phyloP scores from a whole-genome alignment of 2,797 vertebrate genomes.

The Sebastes iracundus region DNA sequence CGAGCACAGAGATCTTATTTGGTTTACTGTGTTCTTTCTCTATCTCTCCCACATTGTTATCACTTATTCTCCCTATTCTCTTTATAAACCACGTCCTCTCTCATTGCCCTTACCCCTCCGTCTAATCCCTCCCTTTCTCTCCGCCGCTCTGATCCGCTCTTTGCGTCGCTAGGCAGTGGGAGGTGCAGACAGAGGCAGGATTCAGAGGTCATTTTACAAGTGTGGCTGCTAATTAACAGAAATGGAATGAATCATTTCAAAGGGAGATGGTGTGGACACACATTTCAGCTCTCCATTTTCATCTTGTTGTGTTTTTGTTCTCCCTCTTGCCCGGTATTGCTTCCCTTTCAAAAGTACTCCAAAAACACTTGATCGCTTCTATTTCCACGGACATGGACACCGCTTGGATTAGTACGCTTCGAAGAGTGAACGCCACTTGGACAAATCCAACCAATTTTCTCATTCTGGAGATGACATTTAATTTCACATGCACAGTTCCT shows the following conservation, averaged over 20 bases:
- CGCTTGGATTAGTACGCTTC: conserved; percentile 68
- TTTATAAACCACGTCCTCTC: conserved; percentile 39
- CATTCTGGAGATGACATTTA: conserved; percentile 77
- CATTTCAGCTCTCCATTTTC: conserved; percentile 47
- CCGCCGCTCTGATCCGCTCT: conserved; percentile 14
- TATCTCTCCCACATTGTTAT: conserved; percentile 29
- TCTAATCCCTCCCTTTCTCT: conserved; percentile 48
- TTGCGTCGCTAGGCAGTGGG: conserved; percentile 45
- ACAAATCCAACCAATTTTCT: conserved; percentile 71
- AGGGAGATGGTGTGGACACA: conserved; percentile 57
- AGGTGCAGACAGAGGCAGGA: conserved; percentile 45
- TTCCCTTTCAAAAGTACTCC: conserved; percentile 56
- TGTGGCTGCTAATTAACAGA: conserved; percentile 76
- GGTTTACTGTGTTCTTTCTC: conserved; percentile 25
- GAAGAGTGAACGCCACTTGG: conserved; percentile 62
- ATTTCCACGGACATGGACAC: conserved; percentile 67
- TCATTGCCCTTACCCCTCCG: conserved; percentile 14
- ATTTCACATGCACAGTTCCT: conserved; percentile 62
- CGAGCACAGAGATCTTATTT: conserved; percentile 42
- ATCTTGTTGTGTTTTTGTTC: conserved; percentile 32
- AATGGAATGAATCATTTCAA: conserved; percentile 69
- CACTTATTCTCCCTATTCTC: conserved; percentile 30
- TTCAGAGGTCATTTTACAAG: conserved; percentile 76
- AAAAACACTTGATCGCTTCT: conserved; percentile 67
- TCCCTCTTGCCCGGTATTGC: conserved; percentile 21